Conservation (phyloP, 2,797 vertebrate genomes). For the Hyperoplus immaculatus region DNA sequence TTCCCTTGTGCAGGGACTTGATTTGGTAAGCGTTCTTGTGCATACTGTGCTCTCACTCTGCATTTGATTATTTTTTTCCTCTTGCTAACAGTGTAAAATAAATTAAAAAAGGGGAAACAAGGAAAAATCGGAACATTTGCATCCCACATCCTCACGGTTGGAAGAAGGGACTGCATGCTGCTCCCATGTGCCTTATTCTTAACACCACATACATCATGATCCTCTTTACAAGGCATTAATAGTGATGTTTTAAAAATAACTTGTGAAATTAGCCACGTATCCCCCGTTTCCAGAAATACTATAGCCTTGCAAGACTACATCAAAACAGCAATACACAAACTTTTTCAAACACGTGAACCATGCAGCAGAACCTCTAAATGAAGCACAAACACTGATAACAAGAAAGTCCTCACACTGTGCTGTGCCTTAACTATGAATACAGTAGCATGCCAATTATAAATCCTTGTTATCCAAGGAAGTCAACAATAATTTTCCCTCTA, state of each 20-base stretch:
- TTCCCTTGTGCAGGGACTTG: background rate
- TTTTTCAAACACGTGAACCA: background rate
- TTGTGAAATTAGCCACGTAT: background rate
- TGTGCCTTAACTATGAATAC: slow-evolving; percentile 12
- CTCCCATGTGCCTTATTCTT: background rate
- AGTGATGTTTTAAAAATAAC: background rate
- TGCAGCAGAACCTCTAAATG: slow-evolving; percentile 1
- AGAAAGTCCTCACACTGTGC: background rate
- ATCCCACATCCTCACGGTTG: background rate
- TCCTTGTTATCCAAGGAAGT: background rate
- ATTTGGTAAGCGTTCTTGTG: background rate
- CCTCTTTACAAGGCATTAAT: background rate
- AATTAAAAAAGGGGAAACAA: slow-evolving; percentile 8
- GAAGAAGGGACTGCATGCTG: background rate
- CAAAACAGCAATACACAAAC: background rate
- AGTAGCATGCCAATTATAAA: background rate
- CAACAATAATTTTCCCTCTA: background rate
- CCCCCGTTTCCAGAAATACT: background rate
- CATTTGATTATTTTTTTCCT: no score
- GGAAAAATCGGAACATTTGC: slow-evolving; percentile 8
- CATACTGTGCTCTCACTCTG: background rate
- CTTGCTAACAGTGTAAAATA: slow-evolving; percentile 4
- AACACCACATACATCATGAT: background rate
- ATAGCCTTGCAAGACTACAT: background rate
- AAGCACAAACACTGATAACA: background rate